A percentile compares a stretch with the other conserved stretches of the same genome.
These are phyloP conservation scores for Fistularia tabacaria DNA, from an alignment of 2,797 vertebrate species.

Conservation along the genomic window DNA sequence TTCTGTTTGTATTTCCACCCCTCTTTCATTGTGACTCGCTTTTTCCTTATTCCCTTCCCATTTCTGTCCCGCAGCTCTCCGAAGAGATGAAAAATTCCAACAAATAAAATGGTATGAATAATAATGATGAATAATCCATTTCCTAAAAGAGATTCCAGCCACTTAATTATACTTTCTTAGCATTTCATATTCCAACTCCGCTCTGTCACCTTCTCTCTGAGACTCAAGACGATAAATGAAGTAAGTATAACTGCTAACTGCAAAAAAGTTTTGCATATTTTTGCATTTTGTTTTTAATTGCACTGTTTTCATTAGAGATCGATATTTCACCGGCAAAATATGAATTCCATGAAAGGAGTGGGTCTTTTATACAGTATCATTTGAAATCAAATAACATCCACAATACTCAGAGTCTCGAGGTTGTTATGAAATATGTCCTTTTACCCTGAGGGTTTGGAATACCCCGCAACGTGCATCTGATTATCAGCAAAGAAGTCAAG, in stretches of 20 bases:
- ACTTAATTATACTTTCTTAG: constrained; percentile 75
- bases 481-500: too few relatives aligned
- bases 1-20: constrained; percentile 17
- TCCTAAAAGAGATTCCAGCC: constrained; percentile 68
- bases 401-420: too few relatives aligned
- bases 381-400: too few relatives aligned
- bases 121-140: constrained; percentile 69
- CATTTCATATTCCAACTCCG: constrained; percentile 51
- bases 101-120: constrained; percentile 53
- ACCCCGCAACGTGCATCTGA: too few relatives aligned
- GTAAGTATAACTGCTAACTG: constrained; percentile 11
- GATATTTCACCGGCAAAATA: too few relatives aligned
- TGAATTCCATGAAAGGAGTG: too few relatives aligned
- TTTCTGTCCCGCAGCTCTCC: constrained; percentile 30
- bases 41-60: constrained; percentile 19
- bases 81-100: constrained; percentile 58
- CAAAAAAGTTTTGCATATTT: constrained; percentile 19
- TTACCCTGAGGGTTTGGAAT: too few relatives aligned
- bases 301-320: too few relatives aligned
- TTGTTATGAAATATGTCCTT: too few relatives aligned
- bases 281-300: too few relatives aligned
- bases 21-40: constrained; percentile 23
- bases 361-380: too few relatives aligned
- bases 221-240: constrained; percentile 19
- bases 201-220: constrained; percentile 16